These are phyloP conservation scores for Gephyroberyx darwinii DNA, from an alignment of 2,797 vertebrate species.

Conservation along the genomic window DNA sequence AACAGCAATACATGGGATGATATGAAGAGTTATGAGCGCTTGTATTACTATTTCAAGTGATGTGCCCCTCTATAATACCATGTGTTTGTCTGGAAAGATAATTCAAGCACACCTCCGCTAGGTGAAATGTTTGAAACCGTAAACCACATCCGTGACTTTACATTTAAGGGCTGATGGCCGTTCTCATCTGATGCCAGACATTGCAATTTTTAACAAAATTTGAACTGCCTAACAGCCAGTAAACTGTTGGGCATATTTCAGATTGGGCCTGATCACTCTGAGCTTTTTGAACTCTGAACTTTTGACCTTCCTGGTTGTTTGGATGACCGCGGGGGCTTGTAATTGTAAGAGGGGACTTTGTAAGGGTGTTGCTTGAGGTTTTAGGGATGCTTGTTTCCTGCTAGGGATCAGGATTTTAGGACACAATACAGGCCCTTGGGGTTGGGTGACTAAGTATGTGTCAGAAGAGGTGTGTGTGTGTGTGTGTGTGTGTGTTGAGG, in stretches of 20 bases:
- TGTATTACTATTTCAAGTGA: not conserved
- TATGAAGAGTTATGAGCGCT: not conserved
- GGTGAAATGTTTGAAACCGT: not conserved
- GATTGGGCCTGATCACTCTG: conserved; percentile 44
- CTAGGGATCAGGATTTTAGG: conserved; percentile 71
- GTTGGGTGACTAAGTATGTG: conserved; percentile 69
- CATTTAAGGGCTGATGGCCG: too few relatives aligned
- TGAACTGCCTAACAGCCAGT: too few relatives aligned
- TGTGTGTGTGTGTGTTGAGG: not conserved
- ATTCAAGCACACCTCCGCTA: not conserved
- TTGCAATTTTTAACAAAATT: not conserved
- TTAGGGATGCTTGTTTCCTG: conserved; percentile 75
- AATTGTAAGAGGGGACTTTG: conserved; percentile 71
- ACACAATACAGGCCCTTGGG: conserved; percentile 71
- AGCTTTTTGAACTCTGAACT: conserved; percentile 72
- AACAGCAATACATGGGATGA: not conserved
- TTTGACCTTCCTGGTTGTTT: conserved; percentile 52
- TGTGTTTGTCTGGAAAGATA: not conserved
- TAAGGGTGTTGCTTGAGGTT: conserved; percentile 63
- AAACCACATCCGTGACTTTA: too few relatives aligned
- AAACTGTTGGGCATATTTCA: conserved; percentile 34
- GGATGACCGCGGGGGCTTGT: conserved; percentile 59
- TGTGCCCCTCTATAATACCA: not conserved
- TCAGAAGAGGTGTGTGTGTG: conserved; percentile 41
- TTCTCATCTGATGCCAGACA: too few relatives aligned